Conservation (phyloP, 92 coral and sea anemone genomes). For the Umimayanthus chanpuru region DNA sequence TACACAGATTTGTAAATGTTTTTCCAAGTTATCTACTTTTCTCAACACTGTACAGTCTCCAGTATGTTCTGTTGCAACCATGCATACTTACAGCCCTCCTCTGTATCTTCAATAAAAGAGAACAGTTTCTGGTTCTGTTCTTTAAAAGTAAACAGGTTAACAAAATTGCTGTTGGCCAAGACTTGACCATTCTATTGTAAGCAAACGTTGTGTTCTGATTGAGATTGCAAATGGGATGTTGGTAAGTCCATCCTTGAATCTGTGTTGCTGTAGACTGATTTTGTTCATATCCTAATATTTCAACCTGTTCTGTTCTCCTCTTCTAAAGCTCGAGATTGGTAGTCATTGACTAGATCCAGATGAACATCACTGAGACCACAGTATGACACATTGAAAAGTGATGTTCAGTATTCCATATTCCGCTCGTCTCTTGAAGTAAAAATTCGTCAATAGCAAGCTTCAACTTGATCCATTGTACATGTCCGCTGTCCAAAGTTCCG, state of each 20-base stretch:
- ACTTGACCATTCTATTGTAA: neutral
- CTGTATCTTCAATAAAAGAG: neutral
- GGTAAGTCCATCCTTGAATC: conserved; percentile 23
- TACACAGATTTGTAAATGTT: too few relatives aligned
- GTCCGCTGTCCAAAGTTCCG: conserved; percentile 34
- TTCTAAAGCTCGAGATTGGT: conserved; percentile 29
- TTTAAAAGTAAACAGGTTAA: neutral
- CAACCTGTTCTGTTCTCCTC: conserved; percentile 30
- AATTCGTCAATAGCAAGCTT: conserved; percentile 22
- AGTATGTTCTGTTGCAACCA: too few relatives aligned
- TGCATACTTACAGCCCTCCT: too few relatives aligned
- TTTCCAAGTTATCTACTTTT: too few relatives aligned
- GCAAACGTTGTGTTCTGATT: conserved; percentile 1
- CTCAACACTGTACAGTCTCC: too few relatives aligned
- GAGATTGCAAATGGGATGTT: conserved; percentile 18
- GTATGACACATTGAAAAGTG: conserved; percentile 38
- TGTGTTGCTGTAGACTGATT: neutral
- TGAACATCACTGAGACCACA: conserved; percentile 31
- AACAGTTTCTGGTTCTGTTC: neutral
- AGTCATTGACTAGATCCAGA: conserved; percentile 33
- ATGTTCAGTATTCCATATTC: conserved; percentile 42
- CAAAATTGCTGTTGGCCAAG: neutral
- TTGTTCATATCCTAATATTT: conserved; percentile 22
- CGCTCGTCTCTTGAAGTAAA: conserved; percentile 33
- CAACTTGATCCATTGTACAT: conserved; percentile 37